These are phyloP conservation scores for Xylocopa sonorina DNA, from an alignment of 1,140 invertebrate genomes.

Conservation along the genomic window DNA sequence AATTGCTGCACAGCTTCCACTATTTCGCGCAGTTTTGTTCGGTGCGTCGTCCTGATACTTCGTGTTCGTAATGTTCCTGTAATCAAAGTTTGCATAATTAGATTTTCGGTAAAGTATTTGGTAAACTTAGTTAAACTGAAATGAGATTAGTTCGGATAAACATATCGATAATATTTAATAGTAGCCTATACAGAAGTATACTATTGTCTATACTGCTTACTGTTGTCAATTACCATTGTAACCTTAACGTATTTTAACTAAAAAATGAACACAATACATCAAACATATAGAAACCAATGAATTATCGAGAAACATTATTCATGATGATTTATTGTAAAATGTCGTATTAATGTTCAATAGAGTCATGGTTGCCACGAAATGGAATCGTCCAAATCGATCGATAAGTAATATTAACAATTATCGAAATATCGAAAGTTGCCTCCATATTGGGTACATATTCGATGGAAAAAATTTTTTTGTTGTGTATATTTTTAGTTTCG, in stretches of 20 bases:
- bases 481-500: background rate
- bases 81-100: no score
- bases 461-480: background rate
- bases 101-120: no score
- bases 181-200: background rate
- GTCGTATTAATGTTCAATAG: background rate
- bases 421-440: background rate
- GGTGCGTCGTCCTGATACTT: no score
- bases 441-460: background rate
- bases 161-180: background rate
- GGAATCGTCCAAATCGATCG: background rate
- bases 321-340: background rate
- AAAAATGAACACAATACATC: background rate
- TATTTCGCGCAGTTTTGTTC: background rate
- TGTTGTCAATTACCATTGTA: no score
- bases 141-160: background rate
- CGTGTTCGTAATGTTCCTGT: no score
- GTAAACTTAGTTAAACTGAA: no score
- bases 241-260: background rate
- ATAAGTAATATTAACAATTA: background rate
- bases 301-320: no score
- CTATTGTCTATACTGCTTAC: no score
- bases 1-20: constrained; percentile 20
- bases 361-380: background rate
- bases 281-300: background rate